Percentiles rank a stretch among this genome's conserved stretches.
Conservation (phyloP, 2,113 vertebrate species). For the Anser cygnoides region DNA sequence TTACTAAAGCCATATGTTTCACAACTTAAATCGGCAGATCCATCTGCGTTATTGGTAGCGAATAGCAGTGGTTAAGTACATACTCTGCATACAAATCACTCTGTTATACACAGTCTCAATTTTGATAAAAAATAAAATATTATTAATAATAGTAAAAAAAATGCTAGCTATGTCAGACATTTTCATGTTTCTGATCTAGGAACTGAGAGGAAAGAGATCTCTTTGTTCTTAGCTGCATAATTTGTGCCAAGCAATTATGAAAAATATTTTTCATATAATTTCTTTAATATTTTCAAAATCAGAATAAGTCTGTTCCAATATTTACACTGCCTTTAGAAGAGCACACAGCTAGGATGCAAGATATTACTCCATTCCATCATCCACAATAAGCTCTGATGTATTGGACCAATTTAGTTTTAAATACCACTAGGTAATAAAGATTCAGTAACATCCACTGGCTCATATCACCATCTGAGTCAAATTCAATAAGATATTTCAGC, state of each 20-base stretch:
- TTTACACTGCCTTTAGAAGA: not conserved
- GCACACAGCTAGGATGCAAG: not conserved
- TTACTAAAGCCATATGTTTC: slow-evolving; percentile 57
- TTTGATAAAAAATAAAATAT: not conserved
- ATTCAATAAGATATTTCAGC: not conserved
- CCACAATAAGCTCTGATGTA: not conserved
- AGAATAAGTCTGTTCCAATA: not conserved
- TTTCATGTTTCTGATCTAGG: not conserved
- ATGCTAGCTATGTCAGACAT: not conserved
- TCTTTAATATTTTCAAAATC: not conserved
- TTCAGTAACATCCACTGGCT: not conserved
- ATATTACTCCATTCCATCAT: not conserved
- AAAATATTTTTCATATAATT: not conserved
- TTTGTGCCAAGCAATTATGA: not conserved
- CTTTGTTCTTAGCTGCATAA: not conserved
- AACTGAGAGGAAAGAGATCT: not conserved
- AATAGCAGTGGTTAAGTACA: slow-evolving; percentile 9
- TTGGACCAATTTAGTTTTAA: not conserved
- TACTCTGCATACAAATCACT: slow-evolving; percentile 23
- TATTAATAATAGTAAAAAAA: not conserved
- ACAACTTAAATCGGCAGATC: slow-evolving; percentile 27
- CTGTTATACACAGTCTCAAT: not conserved
- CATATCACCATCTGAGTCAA: not conserved
- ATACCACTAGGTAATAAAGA: not conserved
- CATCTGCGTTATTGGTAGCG: slow-evolving; percentile 46